Evolutionary conservation across 2,113 vertebrate genomes (phyloP), one percentile per base, ranked within the genome.

Genomic region (Acanthochromis polyacanthus): DNA sequence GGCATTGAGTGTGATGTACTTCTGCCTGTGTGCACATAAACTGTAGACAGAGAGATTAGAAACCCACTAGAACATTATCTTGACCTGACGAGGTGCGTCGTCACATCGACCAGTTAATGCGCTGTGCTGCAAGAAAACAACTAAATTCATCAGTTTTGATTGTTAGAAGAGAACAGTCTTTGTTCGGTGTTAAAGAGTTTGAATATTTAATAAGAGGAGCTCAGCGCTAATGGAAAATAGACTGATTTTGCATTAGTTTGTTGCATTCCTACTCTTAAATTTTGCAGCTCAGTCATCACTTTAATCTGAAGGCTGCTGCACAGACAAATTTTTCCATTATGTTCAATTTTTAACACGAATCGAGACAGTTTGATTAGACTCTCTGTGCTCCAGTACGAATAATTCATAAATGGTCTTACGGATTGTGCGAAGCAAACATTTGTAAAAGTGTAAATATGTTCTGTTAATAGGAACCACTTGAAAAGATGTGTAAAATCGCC

Each of bases 391-490:
- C 9, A 12, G 4, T 14, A 43, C 17, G 32, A 79, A 43, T 30
- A 12, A 22, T 56, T 68, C 50, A 61, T 77, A 20, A 71, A 43
- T 53, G 60, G 59, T 84, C 52, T 79, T 71, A 78, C 28, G 63
- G 20, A 71, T 53, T 38, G 71, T 61, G 51, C 28, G 50, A 80
- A 71, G 62, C 19, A 59, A 19, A 63, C 23, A 68, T 84, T 74
- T 90, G 60, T 88, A 70, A 70, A 87, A 71, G 66, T 92, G 83
- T 85, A 87, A 76, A 85, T 84, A 81, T 58, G 71, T 75, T 80
- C 43, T 85, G 67, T 89, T 81, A 53, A 74, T 78, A 76, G 64
- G 59, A 79, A 61, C 73, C 20, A 57, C 36, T 71, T 69, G 11
- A 48, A 69, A 11, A 56, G 51, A 60, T 58, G 51, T 73, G 59